Evolutionary conservation across 2,888 invertebrate species (phyloP), one percentile per base, ranked within the genome.

Genomic region (Ceriagrion tenellum): DNA sequence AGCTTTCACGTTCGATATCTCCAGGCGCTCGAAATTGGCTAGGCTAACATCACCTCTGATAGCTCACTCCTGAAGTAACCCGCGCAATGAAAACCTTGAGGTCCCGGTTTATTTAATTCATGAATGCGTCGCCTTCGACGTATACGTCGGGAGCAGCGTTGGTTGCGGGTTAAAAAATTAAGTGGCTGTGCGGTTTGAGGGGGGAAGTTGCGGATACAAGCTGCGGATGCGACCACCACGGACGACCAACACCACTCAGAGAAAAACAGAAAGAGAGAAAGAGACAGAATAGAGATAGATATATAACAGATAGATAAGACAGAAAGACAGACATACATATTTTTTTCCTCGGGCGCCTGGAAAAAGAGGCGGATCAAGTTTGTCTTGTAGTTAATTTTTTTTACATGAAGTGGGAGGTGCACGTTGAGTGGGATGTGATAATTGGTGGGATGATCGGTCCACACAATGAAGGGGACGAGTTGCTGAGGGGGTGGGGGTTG

Each of bases 351-450:
- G 93, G 95, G 95, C 81, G 95, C 56, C 93, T 88, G 91, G 91
- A 93, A 63, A 93, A 63, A 30, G 93, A 74, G 35, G 93, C 63
- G 74, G 93, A 35, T 74, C 69, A 93, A 20, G 59, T 59, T 59
- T 59, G 4, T 59, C 20, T 59, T 59, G 59, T 59, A 59, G 59
- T 59, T 59, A 8, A 74, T 26, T 69, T 69, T 69, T 93, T 74
- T 47, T 47, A 69, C 26, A 26, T 95, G 95, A 95, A 95, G 89
- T 95, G 95, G 93, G 63, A 95, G 95, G 95, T 63, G 95, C 95
- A 88, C 88, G 88, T 90, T 56, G 47, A 95, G 13, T 59, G 12
- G 59, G 59, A 59, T 20, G 16, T 59, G 16, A 20, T 59, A n/a
- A n/a, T 10, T 69, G 69, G 6, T 4, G 69, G n/a, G n/a, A n/a